phyloP scores from a whole-genome alignment of 2,797 vertebrate species.

The Coracias cyanogaster region DNA sequence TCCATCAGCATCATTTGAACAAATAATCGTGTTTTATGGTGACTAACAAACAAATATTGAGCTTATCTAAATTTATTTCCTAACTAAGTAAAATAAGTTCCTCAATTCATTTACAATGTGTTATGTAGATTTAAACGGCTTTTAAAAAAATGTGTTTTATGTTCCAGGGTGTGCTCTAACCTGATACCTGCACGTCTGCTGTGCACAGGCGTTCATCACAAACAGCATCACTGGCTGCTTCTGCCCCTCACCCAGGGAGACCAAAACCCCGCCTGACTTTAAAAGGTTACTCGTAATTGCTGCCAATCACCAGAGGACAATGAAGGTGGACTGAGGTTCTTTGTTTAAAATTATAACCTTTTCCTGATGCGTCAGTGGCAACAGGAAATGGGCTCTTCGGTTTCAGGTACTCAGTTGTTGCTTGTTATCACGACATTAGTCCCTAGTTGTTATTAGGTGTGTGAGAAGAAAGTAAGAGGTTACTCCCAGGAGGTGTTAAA shows the following conservation, averaged over 20 bases:
- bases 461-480: background rate
- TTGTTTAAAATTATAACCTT: background rate
- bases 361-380: background rate
- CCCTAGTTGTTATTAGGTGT: background rate
- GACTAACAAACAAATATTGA: background rate
- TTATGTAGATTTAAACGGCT: background rate
- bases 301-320: background rate
- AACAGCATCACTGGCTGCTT: background rate
- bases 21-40: background rate
- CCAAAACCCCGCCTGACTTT: background rate
- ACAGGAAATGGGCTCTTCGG: background rate
- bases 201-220: background rate
- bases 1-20: background rate
- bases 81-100: background rate
- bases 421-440: background rate
- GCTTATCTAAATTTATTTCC: background rate
- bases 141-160: background rate
- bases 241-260: background rate
- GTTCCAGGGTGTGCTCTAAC: background rate
- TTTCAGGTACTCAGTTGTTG: background rate
- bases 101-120: background rate
- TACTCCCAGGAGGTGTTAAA: accelerated
- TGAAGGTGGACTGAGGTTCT: background rate
- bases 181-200: background rate
- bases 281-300: background rate